These are phyloP conservation scores for Rhinogobius similis DNA, from an alignment of 2,113 vertebrate genomes.

Conservation along the genomic window DNA sequence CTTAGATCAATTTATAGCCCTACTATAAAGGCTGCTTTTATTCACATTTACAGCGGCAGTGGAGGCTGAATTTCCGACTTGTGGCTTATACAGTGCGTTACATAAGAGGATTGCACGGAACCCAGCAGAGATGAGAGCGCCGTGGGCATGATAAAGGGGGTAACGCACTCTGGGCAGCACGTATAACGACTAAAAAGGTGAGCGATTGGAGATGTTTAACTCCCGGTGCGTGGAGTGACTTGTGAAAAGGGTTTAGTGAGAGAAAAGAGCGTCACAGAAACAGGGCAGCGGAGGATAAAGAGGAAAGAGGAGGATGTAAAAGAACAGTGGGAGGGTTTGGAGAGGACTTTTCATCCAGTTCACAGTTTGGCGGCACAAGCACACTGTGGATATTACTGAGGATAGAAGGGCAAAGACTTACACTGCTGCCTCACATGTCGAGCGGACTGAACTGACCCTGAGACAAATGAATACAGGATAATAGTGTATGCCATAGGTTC, in stretches of 20 bases:
- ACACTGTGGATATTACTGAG: conserved; percentile 57
- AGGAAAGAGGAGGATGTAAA: conserved; percentile 14
- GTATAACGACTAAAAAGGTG: conserved; percentile 13
- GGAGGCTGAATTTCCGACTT: conserved; percentile 19
- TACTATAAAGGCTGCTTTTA: neutral
- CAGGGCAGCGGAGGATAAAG: conserved; percentile 32
- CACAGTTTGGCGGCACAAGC: conserved; percentile 48
- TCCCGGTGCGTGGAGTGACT: conserved; percentile 16
- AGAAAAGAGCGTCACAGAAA: conserved; percentile 24
- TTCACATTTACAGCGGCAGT: conserved; percentile 2
- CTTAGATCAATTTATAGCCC: too few species aligned
- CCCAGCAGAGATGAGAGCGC: conserved; percentile 1
- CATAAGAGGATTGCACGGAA: conserved; percentile 23
- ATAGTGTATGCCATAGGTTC: neutral
- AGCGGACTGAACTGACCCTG: neutral
- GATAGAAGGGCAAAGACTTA: conserved; percentile 16
- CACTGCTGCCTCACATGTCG: conserved; percentile 15
- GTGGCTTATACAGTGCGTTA: conserved; percentile 19
- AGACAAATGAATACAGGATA: neutral
- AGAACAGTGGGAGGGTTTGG: conserved; percentile 35
- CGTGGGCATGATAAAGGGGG: conserved; percentile 6
- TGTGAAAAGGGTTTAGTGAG: conserved; percentile 25
- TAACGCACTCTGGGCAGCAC: conserved; percentile 36
- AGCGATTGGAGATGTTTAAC: conserved; percentile 8
- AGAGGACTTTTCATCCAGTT: conserved; percentile 30